Evolutionary conservation across 37 sponge, comb jelly and placozoan genomes (phyloP).

Genomic region (Dysidea cf. avara): DNA sequence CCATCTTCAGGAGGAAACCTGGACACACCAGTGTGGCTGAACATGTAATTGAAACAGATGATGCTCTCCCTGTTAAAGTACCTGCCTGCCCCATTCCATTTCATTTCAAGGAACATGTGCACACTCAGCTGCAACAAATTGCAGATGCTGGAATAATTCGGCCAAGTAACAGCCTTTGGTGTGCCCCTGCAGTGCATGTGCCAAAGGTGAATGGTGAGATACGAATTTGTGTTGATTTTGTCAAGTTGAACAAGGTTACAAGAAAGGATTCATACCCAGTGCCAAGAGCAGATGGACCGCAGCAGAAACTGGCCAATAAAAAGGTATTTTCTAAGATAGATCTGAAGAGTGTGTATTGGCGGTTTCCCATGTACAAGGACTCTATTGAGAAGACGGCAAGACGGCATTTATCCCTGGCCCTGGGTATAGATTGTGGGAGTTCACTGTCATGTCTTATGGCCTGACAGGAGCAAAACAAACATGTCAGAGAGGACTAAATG

Average conservation of each 20-base stretch:
- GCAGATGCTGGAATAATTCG: background rate
- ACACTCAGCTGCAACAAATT: background rate
- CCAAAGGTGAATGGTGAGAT: too few species aligned
- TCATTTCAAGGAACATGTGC: background rate
- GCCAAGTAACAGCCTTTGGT: constrained; percentile 3
- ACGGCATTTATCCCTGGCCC: too few species aligned
- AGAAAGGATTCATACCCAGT: background rate
- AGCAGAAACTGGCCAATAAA: constrained; percentile 12
- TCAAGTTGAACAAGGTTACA: background rate
- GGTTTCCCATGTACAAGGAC: background rate
- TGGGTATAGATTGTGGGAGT: too few species aligned
- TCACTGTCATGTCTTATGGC: constrained; percentile 11
- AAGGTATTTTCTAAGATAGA: constrained; percentile 8
- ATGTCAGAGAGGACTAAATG: constrained; percentile 4
- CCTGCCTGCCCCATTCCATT: constrained; percentile 10
- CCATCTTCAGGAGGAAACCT: background rate
- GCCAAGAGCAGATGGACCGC: constrained; percentile 10
- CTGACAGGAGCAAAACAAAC: too few species aligned
- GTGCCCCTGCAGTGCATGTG: too few species aligned
- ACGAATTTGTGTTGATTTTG: too few species aligned
- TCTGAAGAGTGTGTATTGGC: constrained; percentile 4
- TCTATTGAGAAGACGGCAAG: constrained; percentile 12
- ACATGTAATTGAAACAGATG: constrained; percentile 5
- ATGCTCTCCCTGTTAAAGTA: constrained; percentile 2
- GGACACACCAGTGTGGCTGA: background rate